These are phyloP conservation scores for Oxytorus armatus DNA, from an alignment of 2,888 invertebrate species.

Conservation along the genomic window DNA sequence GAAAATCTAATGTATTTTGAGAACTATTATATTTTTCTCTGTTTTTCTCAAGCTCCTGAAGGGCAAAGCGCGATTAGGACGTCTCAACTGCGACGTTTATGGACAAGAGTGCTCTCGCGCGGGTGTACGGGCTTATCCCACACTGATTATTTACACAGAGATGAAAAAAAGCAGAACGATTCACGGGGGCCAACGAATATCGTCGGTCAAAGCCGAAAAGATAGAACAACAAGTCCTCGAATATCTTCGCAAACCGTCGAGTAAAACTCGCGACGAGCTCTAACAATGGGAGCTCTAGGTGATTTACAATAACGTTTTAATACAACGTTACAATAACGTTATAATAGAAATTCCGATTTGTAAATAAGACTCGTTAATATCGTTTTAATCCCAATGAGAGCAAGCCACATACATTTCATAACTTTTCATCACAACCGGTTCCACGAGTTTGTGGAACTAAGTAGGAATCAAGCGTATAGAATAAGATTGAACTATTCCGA, in stretches of 20 bases:
- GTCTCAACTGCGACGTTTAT: slow-evolving; percentile 88
- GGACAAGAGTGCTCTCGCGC: slow-evolving; percentile 86
- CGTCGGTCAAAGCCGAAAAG: slow-evolving; percentile 69
- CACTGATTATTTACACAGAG: slow-evolving; percentile 88
- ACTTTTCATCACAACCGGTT: neutral
- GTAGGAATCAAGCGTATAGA: too few relatives aligned
- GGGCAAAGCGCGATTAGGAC: slow-evolving; percentile 86
- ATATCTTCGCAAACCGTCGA: slow-evolving; percentile 52
- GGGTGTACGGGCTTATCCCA: slow-evolving; percentile 88
- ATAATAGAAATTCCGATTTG: slow-evolving; percentile 46
- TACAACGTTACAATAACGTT: too few relatives aligned
- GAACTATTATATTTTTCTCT: neutral
- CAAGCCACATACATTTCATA: neutral
- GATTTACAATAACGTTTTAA: slow-evolving; percentile 44
- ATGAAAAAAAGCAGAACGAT: slow-evolving; percentile 83
- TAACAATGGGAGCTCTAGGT: slow-evolving; percentile 65
- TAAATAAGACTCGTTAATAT: slow-evolving; percentile 43
- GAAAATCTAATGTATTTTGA: too few relatives aligned
- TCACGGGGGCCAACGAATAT: slow-evolving; percentile 70
- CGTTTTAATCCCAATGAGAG: neutral
- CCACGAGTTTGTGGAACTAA: neutral
- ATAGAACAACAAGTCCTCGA: slow-evolving; percentile 69
- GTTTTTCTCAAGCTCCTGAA: slow-evolving; percentile 72
- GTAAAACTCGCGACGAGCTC: slow-evolving; percentile 72
- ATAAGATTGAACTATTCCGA: slow-evolving; percentile 31